Base-by-base conservation (phyloP, 2,888 invertebrate species). In the Caenorhabditis becei region DNA sequence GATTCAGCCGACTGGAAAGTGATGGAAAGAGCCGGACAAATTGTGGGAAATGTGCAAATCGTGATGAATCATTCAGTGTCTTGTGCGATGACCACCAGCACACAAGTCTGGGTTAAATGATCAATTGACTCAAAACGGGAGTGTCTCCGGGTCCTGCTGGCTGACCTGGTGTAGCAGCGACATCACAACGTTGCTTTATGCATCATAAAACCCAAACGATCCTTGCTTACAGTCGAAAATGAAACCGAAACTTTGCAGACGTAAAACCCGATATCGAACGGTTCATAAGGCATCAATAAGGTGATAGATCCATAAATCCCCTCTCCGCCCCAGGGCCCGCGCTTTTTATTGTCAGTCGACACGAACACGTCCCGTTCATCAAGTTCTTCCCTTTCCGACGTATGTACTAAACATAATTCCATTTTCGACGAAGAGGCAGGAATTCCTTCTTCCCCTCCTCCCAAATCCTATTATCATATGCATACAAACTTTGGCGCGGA, bases 401-500 rank as follows among this genome's bases (percentile, higher is more conserved):
- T n/a, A n/a, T n/a, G n/a, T 71, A 51, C 56, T 63, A 56, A 72
- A 72, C 74, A 66, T 75, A 75, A 75, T 75, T 75, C 75, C 63
- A 66, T 66, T 75, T 75, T 66, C 66, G 66, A 51, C 53, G 49
- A 49, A 49, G 59, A 66, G 41, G 41, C 41, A 41, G 75, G 75
- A 75, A 75, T 75, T 75, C 59, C 58, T 35, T 58, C 35, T 51
- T 72, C 18, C 61, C 23, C 53, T 54, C 54, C 49, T 58, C n/a
- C n/a, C 14, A 41, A 75, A 75, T 75, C 66, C 75, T 75, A 75
- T 75, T 75, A 75, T 75, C 75, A 75, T 75, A 75, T 69, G 77
- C 77, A 77, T 77, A 77, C 67, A 69, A 61, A 77, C 69, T 69
- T 70, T 37, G 69, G 54, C 54, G 54, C 51, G 28, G 32, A 10